Base-by-base conservation (phyloP, 2,797 vertebrate genomes). In the Trachurus trachurus region DNA sequence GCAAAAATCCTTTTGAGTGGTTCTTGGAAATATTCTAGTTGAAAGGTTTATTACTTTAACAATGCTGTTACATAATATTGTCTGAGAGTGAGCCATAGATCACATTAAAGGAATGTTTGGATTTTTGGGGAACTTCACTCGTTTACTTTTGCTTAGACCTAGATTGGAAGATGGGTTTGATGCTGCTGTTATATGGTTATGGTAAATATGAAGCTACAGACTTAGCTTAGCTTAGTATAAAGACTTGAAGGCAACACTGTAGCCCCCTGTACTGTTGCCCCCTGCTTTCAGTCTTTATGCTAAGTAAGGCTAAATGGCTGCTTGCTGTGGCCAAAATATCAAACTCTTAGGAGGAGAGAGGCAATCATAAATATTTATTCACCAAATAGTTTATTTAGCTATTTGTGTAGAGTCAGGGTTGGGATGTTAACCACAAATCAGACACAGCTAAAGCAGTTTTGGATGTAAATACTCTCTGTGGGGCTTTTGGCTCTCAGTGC, bases 71-170 rank as follows among this genome's bases (percentile, higher is more conserved):
- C 47, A 68, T 69, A 39, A 26, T 40, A 21, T 1, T 44, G 17
- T 7, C 9, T 42, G 8, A 7, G 19, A 71, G 17, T 16, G 12
- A 39, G 31, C 19, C 16, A 31, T 26, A 11, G 34, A 50, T 63
- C 62, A 26, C 47, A 73, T 68, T 17, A 53, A 59, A 56, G 21
- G n/a, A 68, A 50, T 17, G 62, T 19, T 66, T 57, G 5, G 4
- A 52, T 26, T 65, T 56, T 61, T 53, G 54, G 13, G n/a, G 17
- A 54, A 65, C 56, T 56, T 34, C 2, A 16, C 2, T 4, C 1
- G 26, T 44, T 52, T 5, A 21, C 19, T 19, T 52, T 67, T 47
- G 49, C 17, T 0, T 0, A 49, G 17, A 42, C 2, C 11, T 31
- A 17, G 56, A 42, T 47, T 16, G 19, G 5, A 54, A 58, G 22